Conservation (phyloP, 1,140 invertebrate species). For the Zaprionus ghesquierei region DNA sequence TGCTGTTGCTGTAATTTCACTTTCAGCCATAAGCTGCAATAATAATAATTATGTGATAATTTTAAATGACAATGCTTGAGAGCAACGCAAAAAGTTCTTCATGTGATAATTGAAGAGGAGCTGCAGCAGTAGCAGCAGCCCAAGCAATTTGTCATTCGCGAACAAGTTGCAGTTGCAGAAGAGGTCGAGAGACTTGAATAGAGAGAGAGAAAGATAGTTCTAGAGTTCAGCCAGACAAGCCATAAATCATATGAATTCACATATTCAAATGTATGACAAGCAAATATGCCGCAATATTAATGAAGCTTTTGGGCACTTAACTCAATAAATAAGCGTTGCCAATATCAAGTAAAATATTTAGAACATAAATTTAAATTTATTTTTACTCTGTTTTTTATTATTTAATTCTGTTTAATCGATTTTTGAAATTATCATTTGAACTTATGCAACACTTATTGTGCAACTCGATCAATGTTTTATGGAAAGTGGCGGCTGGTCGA, state of each 20-base stretch:
- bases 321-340: neutral
- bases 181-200: neutral
- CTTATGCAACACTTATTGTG: neutral
- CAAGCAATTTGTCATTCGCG: neutral
- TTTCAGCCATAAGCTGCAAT: conserved; percentile 5
- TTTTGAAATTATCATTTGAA: neutral
- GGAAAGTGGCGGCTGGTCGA: neutral
- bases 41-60: conserved; percentile 30
- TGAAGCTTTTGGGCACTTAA: neutral
- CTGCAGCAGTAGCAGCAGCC: neutral
- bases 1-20: neutral
- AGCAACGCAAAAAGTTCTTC: conserved; percentile 2
- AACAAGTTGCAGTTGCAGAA: neutral
- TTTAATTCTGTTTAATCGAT: neutral
- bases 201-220: neutral
- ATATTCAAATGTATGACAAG: no score
- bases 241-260: neutral
- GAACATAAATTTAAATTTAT: neutral
- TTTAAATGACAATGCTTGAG: conserved; percentile 7
- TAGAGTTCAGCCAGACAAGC: neutral
- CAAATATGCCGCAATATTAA: neutral
- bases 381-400: neutral
- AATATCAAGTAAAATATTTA: no score
- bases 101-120: neutral
- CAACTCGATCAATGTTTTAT: neutral